phyloP scores from a whole-genome alignment of 2,797 vertebrate genomes.

The Ceyx erithaca region DNA sequence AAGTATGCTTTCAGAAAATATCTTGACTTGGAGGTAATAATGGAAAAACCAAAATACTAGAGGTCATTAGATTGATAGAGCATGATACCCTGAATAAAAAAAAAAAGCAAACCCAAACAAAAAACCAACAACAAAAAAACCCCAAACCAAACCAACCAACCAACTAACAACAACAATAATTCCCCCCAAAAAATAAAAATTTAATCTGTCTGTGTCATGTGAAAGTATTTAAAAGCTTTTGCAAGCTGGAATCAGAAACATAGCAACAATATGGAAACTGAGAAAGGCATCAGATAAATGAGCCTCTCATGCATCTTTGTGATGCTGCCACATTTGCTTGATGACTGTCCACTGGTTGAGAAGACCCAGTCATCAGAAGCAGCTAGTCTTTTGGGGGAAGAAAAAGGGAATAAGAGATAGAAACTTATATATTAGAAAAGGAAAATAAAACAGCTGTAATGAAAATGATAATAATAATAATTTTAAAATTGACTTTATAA shows the following conservation, averaged over 20 bases:
- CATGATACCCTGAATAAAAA: neutral
- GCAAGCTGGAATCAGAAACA: neutral
- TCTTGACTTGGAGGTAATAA: slow-evolving; percentile 45
- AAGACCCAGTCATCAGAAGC: neutral
- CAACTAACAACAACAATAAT: neutral
- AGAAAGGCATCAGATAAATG: neutral
- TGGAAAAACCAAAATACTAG: slow-evolving; percentile 1
- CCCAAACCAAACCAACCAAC: neutral
- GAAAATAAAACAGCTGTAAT: no score
- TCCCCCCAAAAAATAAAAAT: neutral
- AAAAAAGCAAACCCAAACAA: neutral
- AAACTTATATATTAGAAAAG: no score
- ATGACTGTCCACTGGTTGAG: neutral
- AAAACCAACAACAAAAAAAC: neutral
- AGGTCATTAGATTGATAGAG: slow-evolving; percentile 19
- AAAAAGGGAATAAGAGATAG: no score
- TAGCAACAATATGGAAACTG: neutral
- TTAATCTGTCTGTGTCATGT: neutral
- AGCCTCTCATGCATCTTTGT: neutral
- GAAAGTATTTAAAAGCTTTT: neutral
- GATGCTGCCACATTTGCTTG: neutral
- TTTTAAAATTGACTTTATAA: no score
- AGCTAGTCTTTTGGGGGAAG: neutral
- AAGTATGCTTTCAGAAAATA: slow-evolving; percentile 58
- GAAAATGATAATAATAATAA: no score